A percentile compares a stretch with the other conserved stretches of the same genome.
Evolutionary conservation across 2,113 vertebrate genomes (phyloP).

Genomic region (Hemichromis elongatus): DNA sequence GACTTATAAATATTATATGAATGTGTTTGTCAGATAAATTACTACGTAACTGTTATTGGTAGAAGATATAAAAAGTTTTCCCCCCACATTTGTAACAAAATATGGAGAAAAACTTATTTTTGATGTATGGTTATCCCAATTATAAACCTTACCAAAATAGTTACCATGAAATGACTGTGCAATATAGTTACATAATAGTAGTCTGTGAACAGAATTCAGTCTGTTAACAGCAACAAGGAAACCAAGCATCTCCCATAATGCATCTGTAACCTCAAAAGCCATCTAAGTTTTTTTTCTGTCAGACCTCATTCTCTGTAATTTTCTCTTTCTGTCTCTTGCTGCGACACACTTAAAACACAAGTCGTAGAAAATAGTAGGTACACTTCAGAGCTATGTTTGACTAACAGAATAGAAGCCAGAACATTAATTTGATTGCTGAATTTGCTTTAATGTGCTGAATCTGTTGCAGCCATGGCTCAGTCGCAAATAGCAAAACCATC

Average conservation of each 20-base stretch:
- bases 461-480: constrained; percentile 82
- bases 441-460: neutral
- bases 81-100: neutral
- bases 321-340: constrained; percentile 23
- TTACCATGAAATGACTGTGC: neutral
- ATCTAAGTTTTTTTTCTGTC: constrained; percentile 33
- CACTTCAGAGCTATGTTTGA: neutral
- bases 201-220: neutral
- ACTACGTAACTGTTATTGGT: neutral
- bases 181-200: constrained; percentile 28
- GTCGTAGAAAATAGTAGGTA: constrained; percentile 13
- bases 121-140: neutral
- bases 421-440: neutral
- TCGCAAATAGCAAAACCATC: constrained; percentile 86
- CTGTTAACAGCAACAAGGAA: constrained; percentile 38
- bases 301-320: constrained; percentile 42
- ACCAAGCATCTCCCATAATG: constrained; percentile 56
- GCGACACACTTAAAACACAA: constrained; percentile 20
- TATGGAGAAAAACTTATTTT: neutral
- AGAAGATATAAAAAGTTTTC: neutral
- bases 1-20: neutral
- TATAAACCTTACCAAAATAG: neutral
- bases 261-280: constrained; percentile 64
- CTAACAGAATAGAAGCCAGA: neutral
- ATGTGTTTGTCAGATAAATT: neutral